Percentiles rank a stretch among this genome's conserved stretches.
These are phyloP conservation scores for Chloroceryle inda DNA, from an alignment of 2,797 vertebrate genomes.

Conservation along the genomic window DNA sequence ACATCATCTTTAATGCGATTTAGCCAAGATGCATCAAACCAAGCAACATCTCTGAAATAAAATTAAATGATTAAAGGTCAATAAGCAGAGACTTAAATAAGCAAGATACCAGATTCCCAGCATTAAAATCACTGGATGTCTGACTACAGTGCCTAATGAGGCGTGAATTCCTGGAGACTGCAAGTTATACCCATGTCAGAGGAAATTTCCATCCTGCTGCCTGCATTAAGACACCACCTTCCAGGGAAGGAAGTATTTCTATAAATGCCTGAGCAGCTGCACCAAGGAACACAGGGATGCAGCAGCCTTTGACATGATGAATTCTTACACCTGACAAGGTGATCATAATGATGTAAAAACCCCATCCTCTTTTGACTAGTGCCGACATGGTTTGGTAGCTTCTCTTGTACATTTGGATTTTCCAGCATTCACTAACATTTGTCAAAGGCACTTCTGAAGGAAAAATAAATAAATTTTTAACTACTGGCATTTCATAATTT, in stretches of 20 bases:
- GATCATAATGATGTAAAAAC: not conserved
- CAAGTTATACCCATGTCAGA: not conserved
- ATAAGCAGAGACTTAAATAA: not conserved
- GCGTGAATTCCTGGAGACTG: not conserved
- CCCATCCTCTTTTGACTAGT: not conserved
- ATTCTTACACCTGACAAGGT: not conserved
- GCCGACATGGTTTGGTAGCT: not conserved
- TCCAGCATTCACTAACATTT: not conserved
- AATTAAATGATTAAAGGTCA: not conserved
- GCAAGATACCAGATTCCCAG: not conserved
- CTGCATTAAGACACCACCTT: not conserved
- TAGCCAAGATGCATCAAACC: slow-evolving; percentile 92
- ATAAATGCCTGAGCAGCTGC: not conserved
- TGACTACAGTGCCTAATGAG: not conserved
- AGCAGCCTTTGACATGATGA: not conserved
- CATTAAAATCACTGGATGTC: not conserved
- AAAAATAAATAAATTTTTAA: not conserved
- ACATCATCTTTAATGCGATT: slow-evolving; percentile 93
- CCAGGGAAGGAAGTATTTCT: not conserved
- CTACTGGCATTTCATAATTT: not conserved
- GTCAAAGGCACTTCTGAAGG: not conserved
- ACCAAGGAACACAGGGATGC: not conserved
- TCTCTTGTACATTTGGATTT: not conserved
- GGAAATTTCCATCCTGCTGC: not conserved
- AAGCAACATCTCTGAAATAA: slow-evolving; percentile 89